A percentile compares a stretch with the other conserved stretches of the same genome.
Conservation (phyloP, 2,113 vertebrate genomes). For the Indri indri region DNA sequence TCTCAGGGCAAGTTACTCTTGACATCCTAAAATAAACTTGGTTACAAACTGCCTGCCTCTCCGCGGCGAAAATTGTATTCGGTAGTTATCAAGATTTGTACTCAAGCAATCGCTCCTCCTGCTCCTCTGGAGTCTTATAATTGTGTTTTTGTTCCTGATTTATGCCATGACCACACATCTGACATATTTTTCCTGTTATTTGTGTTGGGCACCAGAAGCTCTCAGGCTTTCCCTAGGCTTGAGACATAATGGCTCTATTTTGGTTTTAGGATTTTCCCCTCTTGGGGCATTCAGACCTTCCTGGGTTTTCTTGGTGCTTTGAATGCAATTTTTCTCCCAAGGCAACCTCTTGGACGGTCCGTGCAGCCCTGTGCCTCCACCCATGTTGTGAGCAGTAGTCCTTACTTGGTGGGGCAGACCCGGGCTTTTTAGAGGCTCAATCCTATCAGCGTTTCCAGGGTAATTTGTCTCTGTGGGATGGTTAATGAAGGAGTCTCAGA, state of each 20-base stretch:
- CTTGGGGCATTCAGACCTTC: background rate
- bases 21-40: conserved; percentile 16
- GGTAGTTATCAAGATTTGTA: background rate
- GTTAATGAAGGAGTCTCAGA: conserved; percentile 48
- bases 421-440: background rate
- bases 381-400: background rate
- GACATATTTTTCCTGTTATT: conserved; percentile 61
- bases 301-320: background rate
- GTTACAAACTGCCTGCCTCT: background rate
- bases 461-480: conserved; percentile 52
- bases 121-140: background rate
- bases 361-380: background rate
- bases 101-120: background rate
- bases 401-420: background rate
- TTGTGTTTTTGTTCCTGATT: conserved; percentile 62
- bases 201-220: conserved; percentile 32
- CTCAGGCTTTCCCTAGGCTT: conserved; percentile 16
- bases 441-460: background rate
- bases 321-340: background rate
- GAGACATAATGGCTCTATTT: conserved; percentile 46
- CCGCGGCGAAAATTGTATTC: background rate
- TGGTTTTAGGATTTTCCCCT: background rate
- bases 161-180: background rate
- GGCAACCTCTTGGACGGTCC: background rate
- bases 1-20: background rate